Base-by-base conservation (phyloP, 2,797 vertebrate species). In the Helicolenus hilgendorfi region DNA sequence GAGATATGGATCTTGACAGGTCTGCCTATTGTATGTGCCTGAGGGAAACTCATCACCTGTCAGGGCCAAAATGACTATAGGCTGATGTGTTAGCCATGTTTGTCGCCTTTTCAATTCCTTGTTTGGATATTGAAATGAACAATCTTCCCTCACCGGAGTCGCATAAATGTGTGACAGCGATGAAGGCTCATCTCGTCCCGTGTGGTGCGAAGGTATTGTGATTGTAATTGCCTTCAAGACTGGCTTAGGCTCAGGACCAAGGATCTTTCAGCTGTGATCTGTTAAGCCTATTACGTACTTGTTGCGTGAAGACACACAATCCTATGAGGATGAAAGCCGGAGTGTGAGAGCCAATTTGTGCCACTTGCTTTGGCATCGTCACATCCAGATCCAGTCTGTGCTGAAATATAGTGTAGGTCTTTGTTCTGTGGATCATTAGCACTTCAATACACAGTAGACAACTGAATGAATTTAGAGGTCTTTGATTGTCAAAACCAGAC, bases 261-360 rank as follows among this genome's bases (percentile, higher is more conserved):
- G 82, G 71, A 85, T 95, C 82, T 89, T 90, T 94, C 89, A 86
- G 81, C 85, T 84, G 90, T 94, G 94, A 96, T 95, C 92, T 94
- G 91, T 89, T 96, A 96, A 97, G 94, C 96, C 93, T 92, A 81
- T 96, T 96, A 96, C 93, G 91, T 87, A 92, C 92, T 95, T 94
- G 93, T 96, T 93, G 92, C 89, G 35, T 92, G 92, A 84, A 92
- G 89, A 89, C 81, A 84, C 87, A 92, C 89, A 89, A 90, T 92
- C 86, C 83, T 64, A 35, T 84, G 82, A 83, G 88, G 85, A 81
- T 90, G 74, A 84, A 91, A 85, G 67, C 85, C n/a, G 10, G 77
- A 76, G 49, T 79, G 81, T 70, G 73, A 85, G 83, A 88, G 69
- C 85, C 92, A 91, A 90, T 95, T 94, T 93, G 89, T 92, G 89